phyloP scores from a whole-genome alignment of 2,113 vertebrate species.

The Vidua chalybeata region DNA sequence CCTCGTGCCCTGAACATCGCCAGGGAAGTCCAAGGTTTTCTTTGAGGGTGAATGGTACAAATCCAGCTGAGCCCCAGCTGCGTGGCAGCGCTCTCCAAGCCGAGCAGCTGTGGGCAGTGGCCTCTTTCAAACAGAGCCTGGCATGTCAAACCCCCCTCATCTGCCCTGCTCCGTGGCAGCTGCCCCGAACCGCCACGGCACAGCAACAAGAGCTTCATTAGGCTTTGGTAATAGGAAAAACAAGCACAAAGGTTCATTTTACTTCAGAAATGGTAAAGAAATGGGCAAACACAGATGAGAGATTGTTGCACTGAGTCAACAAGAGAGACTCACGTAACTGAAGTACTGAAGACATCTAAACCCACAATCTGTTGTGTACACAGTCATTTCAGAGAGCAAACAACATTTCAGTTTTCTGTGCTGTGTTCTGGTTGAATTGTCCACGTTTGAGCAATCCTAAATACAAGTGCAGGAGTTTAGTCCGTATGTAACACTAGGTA shows the following conservation, averaged over 20 bases:
- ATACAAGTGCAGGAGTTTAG: not conserved
- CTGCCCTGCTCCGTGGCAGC: fast-evolving
- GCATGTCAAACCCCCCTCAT: fast-evolving
- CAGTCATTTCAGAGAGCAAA: conserved; percentile 44
- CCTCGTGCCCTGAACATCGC: fast-evolving
- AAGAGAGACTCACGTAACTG: not conserved
- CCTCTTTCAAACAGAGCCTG: fast-evolving
- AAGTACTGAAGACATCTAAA: conserved; percentile 25
- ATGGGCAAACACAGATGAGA: not conserved
- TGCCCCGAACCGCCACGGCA: not conserved
- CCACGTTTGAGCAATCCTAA: not conserved
- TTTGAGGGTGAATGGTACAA: not conserved
- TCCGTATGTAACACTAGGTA: conserved; percentile 28
- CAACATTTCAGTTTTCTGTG: conserved; percentile 1
- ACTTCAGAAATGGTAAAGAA: not conserved
- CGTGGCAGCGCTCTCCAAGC: fast-evolving
- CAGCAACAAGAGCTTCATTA: not conserved
- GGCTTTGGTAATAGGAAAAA: not conserved
- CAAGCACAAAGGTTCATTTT: not conserved
- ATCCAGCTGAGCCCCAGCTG: not conserved
- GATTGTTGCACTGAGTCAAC: conserved; percentile 21
- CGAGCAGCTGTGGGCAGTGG: not conserved
- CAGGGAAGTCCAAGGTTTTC: fast-evolving
- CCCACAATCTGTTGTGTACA: conserved; percentile 39
- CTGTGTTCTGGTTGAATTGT: not conserved